Conservation (phyloP, 2,888 invertebrate genomes). For the Allophyes oxyacanthae region DNA sequence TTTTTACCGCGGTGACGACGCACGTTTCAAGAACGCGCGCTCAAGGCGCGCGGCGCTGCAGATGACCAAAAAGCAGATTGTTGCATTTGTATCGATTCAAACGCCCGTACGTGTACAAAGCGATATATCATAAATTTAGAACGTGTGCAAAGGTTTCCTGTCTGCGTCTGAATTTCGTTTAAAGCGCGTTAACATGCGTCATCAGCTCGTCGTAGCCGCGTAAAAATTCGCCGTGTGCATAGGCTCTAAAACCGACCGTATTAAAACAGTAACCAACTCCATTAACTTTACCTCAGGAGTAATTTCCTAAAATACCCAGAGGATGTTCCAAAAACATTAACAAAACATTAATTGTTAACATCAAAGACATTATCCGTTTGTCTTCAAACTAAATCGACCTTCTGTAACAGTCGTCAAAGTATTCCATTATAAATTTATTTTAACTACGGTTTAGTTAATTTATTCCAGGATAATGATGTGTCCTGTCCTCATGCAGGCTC, state of each 20-base stretch:
- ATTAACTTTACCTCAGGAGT: slow-evolving; percentile 1
- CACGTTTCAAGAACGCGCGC: too few relatives aligned
- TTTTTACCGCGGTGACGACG: too few relatives aligned
- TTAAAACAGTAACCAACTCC: slow-evolving; percentile 7
- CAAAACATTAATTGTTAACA: slow-evolving; percentile 42
- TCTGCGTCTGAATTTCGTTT: too few relatives aligned
- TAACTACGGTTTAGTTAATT: slow-evolving; percentile 23
- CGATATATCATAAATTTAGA: too few relatives aligned
- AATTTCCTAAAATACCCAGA: slow-evolving; percentile 16
- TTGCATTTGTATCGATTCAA: too few relatives aligned
- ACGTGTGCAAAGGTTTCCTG: too few relatives aligned
- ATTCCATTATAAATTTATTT: slow-evolving; percentile 50
- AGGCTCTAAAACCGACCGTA: background rate
- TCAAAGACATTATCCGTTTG: slow-evolving; percentile 34
- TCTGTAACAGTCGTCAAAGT: slow-evolving; percentile 49
- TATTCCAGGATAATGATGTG: slow-evolving; percentile 7
- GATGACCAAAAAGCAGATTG: too few relatives aligned
- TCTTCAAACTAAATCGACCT: slow-evolving; percentile 32
- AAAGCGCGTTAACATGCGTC: too few relatives aligned
- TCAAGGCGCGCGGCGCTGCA: too few relatives aligned
- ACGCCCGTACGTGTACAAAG: too few relatives aligned
- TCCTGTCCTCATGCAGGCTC: slow-evolving; percentile 15
- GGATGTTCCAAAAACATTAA: slow-evolving; percentile 8
- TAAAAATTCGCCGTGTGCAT: too few relatives aligned
- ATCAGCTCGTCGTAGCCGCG: too few relatives aligned